These are phyloP conservation scores for Pholis gunnellus DNA, from an alignment of 2,113 vertebrate genomes.

Conservation along the genomic window DNA sequence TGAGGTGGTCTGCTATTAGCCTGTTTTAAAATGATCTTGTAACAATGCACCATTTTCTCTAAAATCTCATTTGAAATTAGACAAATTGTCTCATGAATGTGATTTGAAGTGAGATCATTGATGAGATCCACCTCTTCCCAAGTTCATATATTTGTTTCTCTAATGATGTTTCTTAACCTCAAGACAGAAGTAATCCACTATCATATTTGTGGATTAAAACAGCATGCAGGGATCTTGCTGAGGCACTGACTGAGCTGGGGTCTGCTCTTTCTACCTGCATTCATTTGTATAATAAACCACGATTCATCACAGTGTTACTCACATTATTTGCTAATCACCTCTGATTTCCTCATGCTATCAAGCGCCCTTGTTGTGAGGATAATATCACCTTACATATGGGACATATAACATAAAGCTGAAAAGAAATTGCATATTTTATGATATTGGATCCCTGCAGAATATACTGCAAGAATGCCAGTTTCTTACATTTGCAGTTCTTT, in stretches of 20 bases:
- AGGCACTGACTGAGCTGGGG: not conserved
- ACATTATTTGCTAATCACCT: slow-evolving; percentile 39
- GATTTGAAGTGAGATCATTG: too few relatives aligned
- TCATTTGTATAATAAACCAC: slow-evolving; percentile 39
- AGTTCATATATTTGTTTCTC: slow-evolving; percentile 7
- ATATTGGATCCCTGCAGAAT: slow-evolving; percentile 6
- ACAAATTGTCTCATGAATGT: too few relatives aligned
- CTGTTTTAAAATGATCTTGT: too few relatives aligned
- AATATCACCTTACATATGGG: slow-evolving; percentile 4
- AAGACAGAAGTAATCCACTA: slow-evolving; percentile 5
- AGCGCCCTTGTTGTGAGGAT: slow-evolving; percentile 3
- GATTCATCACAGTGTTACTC: slow-evolving; percentile 6
- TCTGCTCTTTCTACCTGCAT: slow-evolving; percentile 5
- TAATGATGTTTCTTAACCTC: slow-evolving; percentile 7
- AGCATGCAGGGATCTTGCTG: not conserved
- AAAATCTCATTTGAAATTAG: too few relatives aligned
- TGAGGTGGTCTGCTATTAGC: too few relatives aligned
- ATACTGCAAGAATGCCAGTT: not conserved
- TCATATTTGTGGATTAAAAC: not conserved
- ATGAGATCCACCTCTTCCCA: too few relatives aligned
- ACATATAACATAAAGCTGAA: slow-evolving; percentile 19
- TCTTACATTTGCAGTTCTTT: not conserved
- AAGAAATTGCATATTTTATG: not conserved
- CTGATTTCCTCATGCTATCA: slow-evolving; percentile 40
- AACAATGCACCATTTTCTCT: too few relatives aligned